Evolutionary conservation across 1,140 invertebrate species (phyloP), one percentile per base, ranked within the genome.

Genomic region (Zeugodacus cucurbitae): DNA sequence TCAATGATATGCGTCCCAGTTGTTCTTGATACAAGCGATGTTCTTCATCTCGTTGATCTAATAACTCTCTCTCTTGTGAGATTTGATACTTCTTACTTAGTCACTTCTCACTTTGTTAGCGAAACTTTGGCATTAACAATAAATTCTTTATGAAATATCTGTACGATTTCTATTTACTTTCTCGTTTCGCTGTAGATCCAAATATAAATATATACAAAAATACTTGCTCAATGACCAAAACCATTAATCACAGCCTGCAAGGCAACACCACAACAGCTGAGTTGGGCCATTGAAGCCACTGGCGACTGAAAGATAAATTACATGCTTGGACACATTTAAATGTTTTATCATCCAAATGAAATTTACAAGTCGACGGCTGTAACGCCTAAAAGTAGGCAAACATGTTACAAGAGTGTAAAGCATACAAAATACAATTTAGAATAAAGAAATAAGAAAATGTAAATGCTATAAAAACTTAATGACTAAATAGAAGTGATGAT

Each of bases 241-340:
- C 6, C 67, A 74, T 74, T 74, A 74, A 74, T 74, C 67, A 74
- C 41, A 74, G 32, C 34, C 34, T 37, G 41, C 67, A 74, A 74
- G 67, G 20, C 34, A 74, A 37, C 67, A 32, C 34, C 34, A 41
- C 67, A 37, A 37, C 67, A 37, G 34, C 67, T 74, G 20, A 37
- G 34, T 34, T 74, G 20, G 22, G 67, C 67, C 34, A 17, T 74
- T 74, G 34, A 74, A 74, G 34, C 67, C 67, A 74, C 67, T 74
- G 67, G 67, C 32, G 67, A 74, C 32, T 74, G 32, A 32, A 41
- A 74, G 67, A 74, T 74, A 74, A 74, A 74, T 74, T 74, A 74
- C 67, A 74, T 74, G 34, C 67, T 74, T 34, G 67, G 67, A 74
- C 67, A 74, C 34, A 74, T 74, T 74, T 74, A 74, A 74, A 74